These are phyloP conservation scores for Xestia c-nigrum DNA, from an alignment of 2,888 invertebrate genomes.

Conservation along the genomic window DNA sequence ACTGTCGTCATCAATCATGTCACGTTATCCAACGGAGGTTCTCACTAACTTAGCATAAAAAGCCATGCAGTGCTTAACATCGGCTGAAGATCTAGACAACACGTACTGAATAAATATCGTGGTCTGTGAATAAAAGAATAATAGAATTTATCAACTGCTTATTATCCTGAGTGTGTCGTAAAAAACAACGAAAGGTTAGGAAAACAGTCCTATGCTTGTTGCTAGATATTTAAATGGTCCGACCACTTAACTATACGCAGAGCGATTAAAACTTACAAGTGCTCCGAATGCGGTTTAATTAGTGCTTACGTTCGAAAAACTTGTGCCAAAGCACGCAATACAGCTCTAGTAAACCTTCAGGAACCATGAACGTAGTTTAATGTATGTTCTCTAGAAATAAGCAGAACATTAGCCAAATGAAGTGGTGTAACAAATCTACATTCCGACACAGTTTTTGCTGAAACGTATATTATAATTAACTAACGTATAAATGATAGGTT, in stretches of 20 bases:
- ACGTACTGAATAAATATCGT: slow-evolving; percentile 56
- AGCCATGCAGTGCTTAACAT: slow-evolving; percentile 62
- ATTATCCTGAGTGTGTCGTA: slow-evolving; percentile 13
- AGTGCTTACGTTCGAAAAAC: slow-evolving; percentile 25
- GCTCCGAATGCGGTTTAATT: slow-evolving; percentile 40
- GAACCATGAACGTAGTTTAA: slow-evolving; percentile 20
- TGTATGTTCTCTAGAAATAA: slow-evolving; percentile 28
- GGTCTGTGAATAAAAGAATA: slow-evolving; percentile 45
- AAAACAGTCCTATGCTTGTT: neutral
- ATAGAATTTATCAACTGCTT: slow-evolving; percentile 18
- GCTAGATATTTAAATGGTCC: slow-evolving; percentile 18
- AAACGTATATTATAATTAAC: slow-evolving; percentile 58
- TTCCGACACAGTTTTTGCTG: slow-evolving; percentile 45
- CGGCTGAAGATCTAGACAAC: slow-evolving; percentile 46
- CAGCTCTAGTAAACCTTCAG: slow-evolving; percentile 3
- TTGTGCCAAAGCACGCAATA: slow-evolving; percentile 30
- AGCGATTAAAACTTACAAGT: slow-evolving; percentile 40
- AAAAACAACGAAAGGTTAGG: neutral
- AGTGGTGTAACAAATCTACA: slow-evolving; percentile 46
- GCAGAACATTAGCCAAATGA: slow-evolving; percentile 44
- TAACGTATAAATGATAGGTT: slow-evolving; percentile 58
- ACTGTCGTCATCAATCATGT: slow-evolving; percentile 51
- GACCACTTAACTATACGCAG: slow-evolving; percentile 21
- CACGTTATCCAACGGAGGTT: slow-evolving; percentile 55
- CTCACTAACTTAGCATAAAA: slow-evolving; percentile 64